Evolutionary conservation across 2,888 invertebrate species (phyloP), one percentile per base, ranked within the genome.

Genomic region (Entomobrya multifasciata): DNA sequence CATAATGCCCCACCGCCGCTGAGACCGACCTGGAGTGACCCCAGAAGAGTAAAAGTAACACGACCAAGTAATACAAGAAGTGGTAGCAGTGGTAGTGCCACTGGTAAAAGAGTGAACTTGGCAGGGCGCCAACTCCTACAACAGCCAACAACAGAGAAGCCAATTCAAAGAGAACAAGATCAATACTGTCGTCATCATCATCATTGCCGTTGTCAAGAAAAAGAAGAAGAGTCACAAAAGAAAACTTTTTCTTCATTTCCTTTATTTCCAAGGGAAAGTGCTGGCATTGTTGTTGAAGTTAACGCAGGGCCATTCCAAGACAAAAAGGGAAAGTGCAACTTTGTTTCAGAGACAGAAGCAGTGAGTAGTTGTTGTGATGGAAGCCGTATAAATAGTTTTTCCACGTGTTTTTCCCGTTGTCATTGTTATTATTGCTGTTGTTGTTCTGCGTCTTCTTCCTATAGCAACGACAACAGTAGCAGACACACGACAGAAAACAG

Each of bases 21-120:
- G 30, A 36, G 36, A 36, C 44, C 80, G 86, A 86, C 80, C 86
- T 74, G 74, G 55, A 81, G 17, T 86, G 86, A 86, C 86, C 86
- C 86, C 25, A 76, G 55, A 36, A 30, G 57, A 76, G 41, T 30
- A 41, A 57, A 36, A 30, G 55, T 55, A 72, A 27, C 72, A 49
- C 72, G 49, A 27, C n/a, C 72, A 27, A 49, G 47, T 70, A 44
- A n/a, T 47, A n/a, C 25, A 8, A 67, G 11, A 6, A 44, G 36
- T 27, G 44, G 41, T 65, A 11, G n/a, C 8, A 22, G 47, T 65
- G 17, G n/a, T n/a, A 22, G 47, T 30, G 27, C 49, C 52, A 13
- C 25, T 72, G 17, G 55, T 36, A 49, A 57, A 47, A 76, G 41
- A 57, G 52, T 57, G 52, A 76, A 67, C 30, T 74, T 86, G 86